Evolutionary conservation across 2,888 invertebrate genomes (phyloP).

Genomic region (Apoda limacodes): DNA sequence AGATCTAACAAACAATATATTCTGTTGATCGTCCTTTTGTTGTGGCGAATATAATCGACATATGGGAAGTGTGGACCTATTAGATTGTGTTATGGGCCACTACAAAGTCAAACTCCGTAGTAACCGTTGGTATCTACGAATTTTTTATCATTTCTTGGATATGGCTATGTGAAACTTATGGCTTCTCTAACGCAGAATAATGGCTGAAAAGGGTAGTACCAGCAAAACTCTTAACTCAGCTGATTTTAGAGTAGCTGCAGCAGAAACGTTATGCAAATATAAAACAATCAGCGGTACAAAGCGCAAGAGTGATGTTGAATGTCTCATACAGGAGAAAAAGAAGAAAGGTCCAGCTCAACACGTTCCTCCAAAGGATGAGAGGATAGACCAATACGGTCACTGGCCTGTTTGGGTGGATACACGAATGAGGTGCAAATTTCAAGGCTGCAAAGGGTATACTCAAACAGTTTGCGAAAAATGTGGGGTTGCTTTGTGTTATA

Average conservation of each 20-base stretch:
- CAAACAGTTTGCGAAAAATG: slow-evolving; percentile 14
- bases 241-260: slow-evolving; percentile 4
- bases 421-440: slow-evolving; percentile 11
- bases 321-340: slow-evolving; percentile 13
- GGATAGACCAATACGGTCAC: slow-evolving; percentile 10
- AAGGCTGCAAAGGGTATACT: slow-evolving; percentile 7
- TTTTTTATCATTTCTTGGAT: neutral
- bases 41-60: slow-evolving; percentile 17
- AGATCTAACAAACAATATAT: slow-evolving; percentile 5
- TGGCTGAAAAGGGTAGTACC: slow-evolving; percentile 1
- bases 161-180: neutral
- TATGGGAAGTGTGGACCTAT: slow-evolving; percentile 9
- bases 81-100: neutral
- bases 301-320: slow-evolving; percentile 3
- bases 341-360: slow-evolving; percentile 17
- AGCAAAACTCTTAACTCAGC: slow-evolving; percentile 7
- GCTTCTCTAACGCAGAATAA: neutral
- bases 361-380: slow-evolving; percentile 11
- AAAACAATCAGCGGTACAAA: slow-evolving; percentile 1
- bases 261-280: slow-evolving; percentile 6
- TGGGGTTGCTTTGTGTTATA: slow-evolving; percentile 9
- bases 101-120: neutral
- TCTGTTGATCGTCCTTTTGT: too few relatives aligned
- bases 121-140: neutral
- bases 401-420: slow-evolving; percentile 10